Conservation (phyloP, 1,140 invertebrate genomes). For the Drosophila tsacasi region DNA sequence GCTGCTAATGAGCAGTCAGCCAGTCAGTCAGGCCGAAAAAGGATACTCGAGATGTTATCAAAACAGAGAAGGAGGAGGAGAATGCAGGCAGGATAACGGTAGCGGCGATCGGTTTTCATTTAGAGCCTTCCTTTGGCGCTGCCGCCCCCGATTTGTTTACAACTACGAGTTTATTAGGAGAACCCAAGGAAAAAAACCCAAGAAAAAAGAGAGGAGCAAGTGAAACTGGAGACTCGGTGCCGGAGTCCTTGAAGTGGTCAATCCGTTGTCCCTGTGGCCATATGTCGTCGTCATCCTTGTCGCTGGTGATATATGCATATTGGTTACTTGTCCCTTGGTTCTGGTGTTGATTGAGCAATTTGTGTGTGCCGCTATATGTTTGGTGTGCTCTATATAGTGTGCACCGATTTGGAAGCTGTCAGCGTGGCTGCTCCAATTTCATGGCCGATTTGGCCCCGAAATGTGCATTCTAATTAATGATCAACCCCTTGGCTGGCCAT, state of each 20-base stretch:
- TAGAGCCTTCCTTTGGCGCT: conserved; percentile 63
- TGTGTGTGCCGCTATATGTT: conserved; percentile 24
- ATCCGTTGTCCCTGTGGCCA: conserved; percentile 47
- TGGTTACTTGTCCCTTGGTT: conserved; percentile 13
- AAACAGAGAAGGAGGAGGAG: conserved; percentile 47
- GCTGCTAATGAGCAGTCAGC: conserved; percentile 63
- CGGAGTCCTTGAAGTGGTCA: conserved; percentile 77
- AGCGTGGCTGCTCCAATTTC: conserved; percentile 79
- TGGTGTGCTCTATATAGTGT: conserved; percentile 23
- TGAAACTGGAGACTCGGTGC: conserved; percentile 64
- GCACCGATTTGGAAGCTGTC: conserved; percentile 78
- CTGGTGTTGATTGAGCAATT: conserved; percentile 80
- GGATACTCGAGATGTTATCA: conserved; percentile 81
- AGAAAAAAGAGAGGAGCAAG: conserved; percentile 15
- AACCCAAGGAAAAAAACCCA: conserved; percentile 28
- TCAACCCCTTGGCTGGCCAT: conserved; percentile 35
- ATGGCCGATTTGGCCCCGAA: conserved; percentile 66
- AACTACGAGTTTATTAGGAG: conserved; percentile 74
- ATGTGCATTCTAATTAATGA: conserved; percentile 76
- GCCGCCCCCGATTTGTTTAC: conserved; percentile 72
- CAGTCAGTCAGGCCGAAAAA: conserved; percentile 13
- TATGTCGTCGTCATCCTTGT: conserved; percentile 63
- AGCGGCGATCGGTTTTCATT: conserved; percentile 58
- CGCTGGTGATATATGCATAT: conserved; percentile 55
- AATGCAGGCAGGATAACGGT: conserved; percentile 52